phyloP scores from a whole-genome alignment of 2,113 vertebrate species.

The Antigone vipio region DNA sequence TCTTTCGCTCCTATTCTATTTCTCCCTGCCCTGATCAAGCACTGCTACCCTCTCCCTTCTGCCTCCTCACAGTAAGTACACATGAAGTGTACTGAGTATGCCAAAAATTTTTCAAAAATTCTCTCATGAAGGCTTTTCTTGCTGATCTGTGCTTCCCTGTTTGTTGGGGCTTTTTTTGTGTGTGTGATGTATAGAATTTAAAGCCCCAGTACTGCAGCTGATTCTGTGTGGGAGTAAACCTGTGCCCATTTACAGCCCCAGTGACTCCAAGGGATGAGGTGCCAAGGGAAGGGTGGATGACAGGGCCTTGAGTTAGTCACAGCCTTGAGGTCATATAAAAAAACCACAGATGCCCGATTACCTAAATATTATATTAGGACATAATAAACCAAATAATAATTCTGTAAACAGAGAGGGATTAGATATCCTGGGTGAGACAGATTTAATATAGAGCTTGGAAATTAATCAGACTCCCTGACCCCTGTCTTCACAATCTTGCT shows the following conservation, averaged over 20 bases:
- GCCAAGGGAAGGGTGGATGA: not conserved
- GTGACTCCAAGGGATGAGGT: not conserved
- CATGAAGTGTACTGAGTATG: not conserved
- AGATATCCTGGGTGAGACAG: not conserved
- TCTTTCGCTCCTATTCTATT: not conserved
- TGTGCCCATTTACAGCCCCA: not conserved
- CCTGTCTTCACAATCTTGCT: not conserved
- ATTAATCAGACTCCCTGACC: not conserved
- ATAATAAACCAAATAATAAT: conserved; percentile 2
- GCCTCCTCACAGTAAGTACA: not conserved
- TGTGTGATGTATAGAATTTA: not conserved
- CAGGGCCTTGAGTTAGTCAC: not conserved
- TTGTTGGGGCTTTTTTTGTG: not conserved
- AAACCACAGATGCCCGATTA: not conserved
- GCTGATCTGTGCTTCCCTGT: not conserved
- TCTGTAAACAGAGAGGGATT: conserved; percentile 10
- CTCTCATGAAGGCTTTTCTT: not conserved
- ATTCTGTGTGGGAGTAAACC: not conserved
- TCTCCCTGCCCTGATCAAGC: not conserved
- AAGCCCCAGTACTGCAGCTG: not conserved
- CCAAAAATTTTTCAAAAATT: not conserved
- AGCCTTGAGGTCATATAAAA: not conserved
- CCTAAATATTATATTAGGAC: not conserved
- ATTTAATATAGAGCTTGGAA: conserved; percentile 27
- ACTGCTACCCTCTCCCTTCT: not conserved